phyloP scores from a whole-genome alignment of 1,140 invertebrate species.

The Papilio helenus region DNA sequence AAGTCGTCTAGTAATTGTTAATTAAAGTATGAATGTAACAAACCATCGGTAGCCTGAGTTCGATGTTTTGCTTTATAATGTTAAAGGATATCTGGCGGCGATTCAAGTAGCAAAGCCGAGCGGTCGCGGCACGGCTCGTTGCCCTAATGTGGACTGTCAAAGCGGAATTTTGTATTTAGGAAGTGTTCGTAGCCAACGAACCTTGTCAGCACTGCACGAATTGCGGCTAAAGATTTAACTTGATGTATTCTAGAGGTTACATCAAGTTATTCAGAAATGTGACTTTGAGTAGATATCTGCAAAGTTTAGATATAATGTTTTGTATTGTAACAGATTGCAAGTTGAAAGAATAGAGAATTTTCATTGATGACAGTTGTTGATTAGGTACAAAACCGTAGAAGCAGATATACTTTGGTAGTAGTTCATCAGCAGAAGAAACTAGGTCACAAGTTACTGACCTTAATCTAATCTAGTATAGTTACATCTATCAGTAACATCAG shows the following conservation, averaged over 20 bases:
- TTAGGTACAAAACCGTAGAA: too few species aligned
- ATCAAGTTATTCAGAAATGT: not conserved
- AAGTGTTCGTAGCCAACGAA: constrained; percentile 30
- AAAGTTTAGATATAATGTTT: too few species aligned
- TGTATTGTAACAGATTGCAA: too few species aligned
- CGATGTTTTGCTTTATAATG: not conserved
- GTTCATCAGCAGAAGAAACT: not conserved
- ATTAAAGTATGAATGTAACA: not conserved
- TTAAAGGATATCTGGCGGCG: not conserved
- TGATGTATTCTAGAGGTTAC: not conserved
- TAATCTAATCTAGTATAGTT: not conserved
- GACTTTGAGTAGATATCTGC: not conserved
- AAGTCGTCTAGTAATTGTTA: too few species aligned
- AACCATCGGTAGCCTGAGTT: not conserved
- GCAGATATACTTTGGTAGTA: not conserved
- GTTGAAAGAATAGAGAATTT: too few species aligned
- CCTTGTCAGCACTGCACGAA: constrained; percentile 1
- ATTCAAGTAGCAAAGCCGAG: not conserved
- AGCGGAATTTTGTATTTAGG: constrained; percentile 28
- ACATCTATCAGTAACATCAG: not conserved
- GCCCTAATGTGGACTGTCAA: constrained; percentile 18
- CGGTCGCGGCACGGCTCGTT: constrained; percentile 25
- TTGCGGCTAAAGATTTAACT: constrained; percentile 12
- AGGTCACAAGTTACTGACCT: not conserved
- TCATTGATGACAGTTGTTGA: too few species aligned